Evolutionary conservation across 2,888 invertebrate genomes (phyloP).

Genomic region (Troglohyphantes excavatus): DNA sequence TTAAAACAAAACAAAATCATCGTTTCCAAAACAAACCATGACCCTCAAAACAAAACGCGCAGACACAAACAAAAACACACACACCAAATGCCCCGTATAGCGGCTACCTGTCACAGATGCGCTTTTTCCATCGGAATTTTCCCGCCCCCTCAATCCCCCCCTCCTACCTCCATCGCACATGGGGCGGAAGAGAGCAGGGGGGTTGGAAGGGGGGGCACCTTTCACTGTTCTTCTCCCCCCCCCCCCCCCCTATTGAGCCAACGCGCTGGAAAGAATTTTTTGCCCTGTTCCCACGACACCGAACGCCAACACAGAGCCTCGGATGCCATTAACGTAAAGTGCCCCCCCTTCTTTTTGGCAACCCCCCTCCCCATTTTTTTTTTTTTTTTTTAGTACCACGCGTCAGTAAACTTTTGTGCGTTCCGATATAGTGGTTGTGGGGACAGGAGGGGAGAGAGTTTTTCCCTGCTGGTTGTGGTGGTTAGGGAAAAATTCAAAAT

Average conservation of each 20-base stretch:
- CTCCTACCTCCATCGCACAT: conserved; percentile 16
- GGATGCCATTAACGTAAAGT: conserved; percentile 72
- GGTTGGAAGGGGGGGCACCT: conserved; percentile 18
- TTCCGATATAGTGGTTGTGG: conserved; percentile 31
- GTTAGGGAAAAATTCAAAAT: background rate
- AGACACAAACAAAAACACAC: background rate
- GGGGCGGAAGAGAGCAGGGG: conserved; percentile 11
- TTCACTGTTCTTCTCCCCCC: conserved; percentile 31
- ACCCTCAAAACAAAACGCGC: background rate
- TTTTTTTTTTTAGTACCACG: conserved; percentile 42
- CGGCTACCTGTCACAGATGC: conserved; percentile 50
- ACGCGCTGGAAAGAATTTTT: conserved; percentile 58
- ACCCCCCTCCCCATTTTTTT: background rate
- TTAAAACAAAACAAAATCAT: too few relatives aligned
- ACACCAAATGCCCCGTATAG: background rate
- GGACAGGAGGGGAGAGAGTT: conserved; percentile 8
- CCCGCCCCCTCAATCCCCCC: background rate
- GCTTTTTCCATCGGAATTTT: conserved; percentile 36
- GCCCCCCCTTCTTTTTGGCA: background rate
- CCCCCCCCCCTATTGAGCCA: conserved; percentile 16
- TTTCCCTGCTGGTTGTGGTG: conserved; percentile 18
- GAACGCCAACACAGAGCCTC: conserved; percentile 37
- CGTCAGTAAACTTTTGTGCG: conserved; percentile 44
- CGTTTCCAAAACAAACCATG: background rate
- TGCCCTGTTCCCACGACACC: conserved; percentile 75